Percentiles rank a stretch among this genome's conserved stretches.
These are phyloP conservation scores for Meteorus colon DNA, from an alignment of 2,888 invertebrate species.

Conservation along the genomic window DNA sequence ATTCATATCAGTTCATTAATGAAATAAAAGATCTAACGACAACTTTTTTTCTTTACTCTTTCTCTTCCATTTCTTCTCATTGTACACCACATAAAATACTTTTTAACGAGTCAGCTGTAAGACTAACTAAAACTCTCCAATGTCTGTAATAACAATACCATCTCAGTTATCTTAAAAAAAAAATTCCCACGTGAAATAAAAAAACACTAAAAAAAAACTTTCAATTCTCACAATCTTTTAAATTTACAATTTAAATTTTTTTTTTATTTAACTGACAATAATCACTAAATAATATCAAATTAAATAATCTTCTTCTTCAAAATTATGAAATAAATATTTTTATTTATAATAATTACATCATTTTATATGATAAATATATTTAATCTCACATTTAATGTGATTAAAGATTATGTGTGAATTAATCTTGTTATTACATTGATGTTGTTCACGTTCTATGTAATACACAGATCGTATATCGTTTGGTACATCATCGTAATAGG, in stretches of 20 bases:
- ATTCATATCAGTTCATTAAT: neutral
- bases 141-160: neutral
- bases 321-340: neutral
- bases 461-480: conserved; percentile 11
- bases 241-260: too few species aligned
- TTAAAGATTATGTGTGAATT: neutral
- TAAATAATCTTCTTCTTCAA: neutral
- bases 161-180: neutral
- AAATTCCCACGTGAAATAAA: neutral
- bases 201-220: neutral
- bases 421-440: neutral
- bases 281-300: neutral
- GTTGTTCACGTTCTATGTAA: neutral
- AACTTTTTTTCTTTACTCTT: neutral
- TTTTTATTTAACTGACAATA: too few species aligned
- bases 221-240: too few species aligned
- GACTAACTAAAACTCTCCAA: conserved; percentile 1
- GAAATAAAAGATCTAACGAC: neutral
- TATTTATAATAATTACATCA: neutral
- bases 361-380: neutral
- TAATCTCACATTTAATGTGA: neutral
- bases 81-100: neutral
- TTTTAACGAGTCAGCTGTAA: conserved; percentile 1
- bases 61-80: neutral
- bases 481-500: conserved; percentile 25